Evolutionary conservation across 1,140 invertebrate genomes (phyloP), one percentile per base, ranked within the genome.

Genomic region (Mycetomoellerius zeteki): DNA sequence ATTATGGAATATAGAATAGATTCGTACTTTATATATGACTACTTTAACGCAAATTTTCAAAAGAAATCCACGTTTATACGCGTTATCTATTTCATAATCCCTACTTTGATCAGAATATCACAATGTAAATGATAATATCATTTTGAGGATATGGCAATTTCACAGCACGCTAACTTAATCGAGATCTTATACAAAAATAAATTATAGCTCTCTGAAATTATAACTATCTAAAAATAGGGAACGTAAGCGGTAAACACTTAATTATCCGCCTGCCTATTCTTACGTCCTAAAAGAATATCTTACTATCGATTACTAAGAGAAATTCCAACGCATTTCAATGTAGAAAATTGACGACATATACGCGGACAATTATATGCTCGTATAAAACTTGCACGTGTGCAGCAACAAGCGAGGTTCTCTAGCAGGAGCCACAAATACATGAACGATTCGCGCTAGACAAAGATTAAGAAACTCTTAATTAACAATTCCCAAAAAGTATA

Each of bases 121-220:
- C 91, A 93, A 92, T 88, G 67, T 65, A 84, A 86, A 81, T 82
- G 62, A 87, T 71, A 88, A 85, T 67, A 43, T 84, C 52, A 58
- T 67, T 60, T 62, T 69, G 71, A 84, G 14, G 75, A 88, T 89
- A 91, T 92, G 92, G 90, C 89, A 93, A 90, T 88, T 87, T 92
- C 88, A 90, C 89, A 91, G 89, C 88, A 87, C 86, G 30, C 88
- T 89, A 93, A 92, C 87, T 92, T 81, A 93, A 92, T 71, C 58
- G 86, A 93, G 86, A 92, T 90, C 85, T 90, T 47, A 82, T 92
- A 92, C 65, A 93, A 93, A 92, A 93, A 93, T 92, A 93, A 93
- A 93, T 92, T 92, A 89, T 67, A 75, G 87, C 80, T 86, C 72
- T 84, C 71, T 86, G 43, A 80, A 89, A 81, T 80, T 54, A 69